phyloP scores from a whole-genome alignment of 2,797 vertebrate species.

The Poliocrania exsul region DNA sequence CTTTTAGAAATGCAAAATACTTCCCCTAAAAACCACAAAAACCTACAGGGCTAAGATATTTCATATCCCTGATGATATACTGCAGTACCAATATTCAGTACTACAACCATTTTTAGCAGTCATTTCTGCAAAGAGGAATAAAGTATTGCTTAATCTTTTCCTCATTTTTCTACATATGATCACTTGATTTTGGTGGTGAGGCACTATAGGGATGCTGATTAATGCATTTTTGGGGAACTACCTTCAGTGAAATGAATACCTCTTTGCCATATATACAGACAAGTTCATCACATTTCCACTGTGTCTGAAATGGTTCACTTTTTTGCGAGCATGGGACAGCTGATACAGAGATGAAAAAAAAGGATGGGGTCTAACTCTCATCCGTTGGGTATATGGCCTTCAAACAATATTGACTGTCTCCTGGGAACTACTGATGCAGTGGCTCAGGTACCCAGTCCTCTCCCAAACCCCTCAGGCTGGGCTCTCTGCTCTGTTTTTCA shows the following conservation, averaged over 20 bases:
- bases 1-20: background rate
- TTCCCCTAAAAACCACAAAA: background rate
- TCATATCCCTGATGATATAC: background rate
- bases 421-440: background rate
- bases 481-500: background rate
- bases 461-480: rapidly evolving
- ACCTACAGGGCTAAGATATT: background rate
- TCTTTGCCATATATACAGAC: background rate
- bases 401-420: background rate
- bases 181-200: background rate
- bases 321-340: background rate
- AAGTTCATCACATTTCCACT: background rate
- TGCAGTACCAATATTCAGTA: background rate
- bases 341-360: background rate
- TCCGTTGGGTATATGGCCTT: background rate
- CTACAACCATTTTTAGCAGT: background rate
- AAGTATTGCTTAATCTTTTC: background rate
- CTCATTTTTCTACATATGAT: background rate
- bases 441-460: background rate
- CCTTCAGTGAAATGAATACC: background rate
- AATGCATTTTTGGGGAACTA: background rate
- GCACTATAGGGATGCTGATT: background rate
- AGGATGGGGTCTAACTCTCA: background rate
- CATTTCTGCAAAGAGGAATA: background rate
- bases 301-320: background rate